phyloP scores from a whole-genome alignment of 2,113 vertebrate genomes.

The Pongo abelii region DNA sequence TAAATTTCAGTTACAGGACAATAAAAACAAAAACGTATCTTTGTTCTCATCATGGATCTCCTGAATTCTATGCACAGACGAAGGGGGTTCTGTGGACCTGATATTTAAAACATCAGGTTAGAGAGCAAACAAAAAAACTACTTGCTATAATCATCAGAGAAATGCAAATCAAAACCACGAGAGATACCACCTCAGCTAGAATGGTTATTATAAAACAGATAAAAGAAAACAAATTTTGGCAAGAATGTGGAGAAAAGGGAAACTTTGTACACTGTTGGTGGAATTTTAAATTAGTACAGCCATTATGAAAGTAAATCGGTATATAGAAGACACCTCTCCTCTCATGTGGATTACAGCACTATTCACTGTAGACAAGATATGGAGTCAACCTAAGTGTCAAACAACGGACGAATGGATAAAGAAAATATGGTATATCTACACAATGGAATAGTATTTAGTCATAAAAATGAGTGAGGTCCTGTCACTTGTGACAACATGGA shows the following conservation, averaged over 20 bases:
- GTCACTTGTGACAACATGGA: not conserved
- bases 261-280: not conserved
- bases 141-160: not conserved
- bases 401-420: not conserved
- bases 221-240: not conserved
- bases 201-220: not conserved
- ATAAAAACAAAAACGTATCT: not conserved
- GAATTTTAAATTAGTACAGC: not conserved
- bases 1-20: not conserved
- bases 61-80: not conserved
- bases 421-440: not conserved
- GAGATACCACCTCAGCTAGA: not conserved
- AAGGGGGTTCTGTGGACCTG: not conserved
- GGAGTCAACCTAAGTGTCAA: not conserved
- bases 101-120: not conserved
- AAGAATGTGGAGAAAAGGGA: not conserved
- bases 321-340: not conserved
- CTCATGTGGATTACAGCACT: not conserved
- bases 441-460: not conserved
- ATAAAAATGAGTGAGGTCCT: not conserved
- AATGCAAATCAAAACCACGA: not conserved
- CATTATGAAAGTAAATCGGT: not conserved
- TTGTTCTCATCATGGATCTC: not conserved
- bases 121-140: not conserved
- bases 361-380: not conserved